Percentiles rank a stretch among this genome's conserved stretches.
Evolutionary conservation across 2,888 invertebrate species (phyloP).

Genomic region (Zonitis immaculata): DNA sequence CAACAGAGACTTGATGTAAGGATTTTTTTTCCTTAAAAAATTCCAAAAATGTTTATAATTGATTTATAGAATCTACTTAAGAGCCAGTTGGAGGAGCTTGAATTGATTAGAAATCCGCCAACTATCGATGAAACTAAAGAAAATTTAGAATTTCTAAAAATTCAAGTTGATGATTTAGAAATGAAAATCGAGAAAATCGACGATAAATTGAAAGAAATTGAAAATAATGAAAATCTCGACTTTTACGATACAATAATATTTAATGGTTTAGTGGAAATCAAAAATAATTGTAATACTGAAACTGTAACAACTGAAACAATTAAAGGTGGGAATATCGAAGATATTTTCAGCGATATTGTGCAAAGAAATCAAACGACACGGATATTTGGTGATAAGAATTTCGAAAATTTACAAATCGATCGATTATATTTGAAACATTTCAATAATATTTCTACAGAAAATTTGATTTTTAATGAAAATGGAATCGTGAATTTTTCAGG

Average conservation of each 20-base stretch:
- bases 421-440: conserved; percentile 34
- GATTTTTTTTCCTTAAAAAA: too few species aligned
- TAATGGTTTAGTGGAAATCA: conserved; percentile 38
- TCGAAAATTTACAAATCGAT: conserved; percentile 34
- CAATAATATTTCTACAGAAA: conserved; percentile 32
- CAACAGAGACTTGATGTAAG: conserved; percentile 25
- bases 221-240: conserved; percentile 6
- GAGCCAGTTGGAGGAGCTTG: background rate
- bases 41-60: too few species aligned
- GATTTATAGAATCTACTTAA: background rate
- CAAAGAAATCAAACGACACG: conserved; percentile 23
- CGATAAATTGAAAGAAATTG: conserved; percentile 19
- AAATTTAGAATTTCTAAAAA: background rate
- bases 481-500: conserved; percentile 31
- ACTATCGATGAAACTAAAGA: background rate
- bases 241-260: conserved; percentile 36
- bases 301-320: conserved; percentile 34
- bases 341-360: conserved; percentile 38
- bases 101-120: background rate
- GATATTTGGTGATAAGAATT: conserved; percentile 37
- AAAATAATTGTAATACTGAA: conserved; percentile 33
- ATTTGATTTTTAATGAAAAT: conserved; percentile 29
- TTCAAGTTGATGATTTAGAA: conserved; percentile 13
- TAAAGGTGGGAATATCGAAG: conserved; percentile 36
- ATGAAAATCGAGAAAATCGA: conserved; percentile 20